These are phyloP conservation scores for Eulemur macaco DNA, from an alignment of 2,113 vertebrate genomes.

Conservation along the genomic window DNA sequence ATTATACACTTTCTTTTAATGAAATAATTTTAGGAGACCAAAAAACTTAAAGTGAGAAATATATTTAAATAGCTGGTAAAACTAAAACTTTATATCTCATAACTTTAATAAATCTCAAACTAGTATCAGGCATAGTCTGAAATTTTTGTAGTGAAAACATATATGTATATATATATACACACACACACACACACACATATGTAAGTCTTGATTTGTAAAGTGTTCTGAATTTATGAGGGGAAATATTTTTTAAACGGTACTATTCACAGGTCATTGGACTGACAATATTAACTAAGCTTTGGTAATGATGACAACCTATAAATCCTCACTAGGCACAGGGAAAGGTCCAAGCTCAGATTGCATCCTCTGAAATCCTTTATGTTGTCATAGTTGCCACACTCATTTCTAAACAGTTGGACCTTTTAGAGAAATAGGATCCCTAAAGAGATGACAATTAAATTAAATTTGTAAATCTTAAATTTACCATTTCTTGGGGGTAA, in stretches of 20 bases:
- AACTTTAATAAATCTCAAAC: conserved; percentile 38
- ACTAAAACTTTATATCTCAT: conserved; percentile 19
- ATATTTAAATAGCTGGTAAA: conserved; percentile 6
- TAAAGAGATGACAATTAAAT: conserved; percentile 20
- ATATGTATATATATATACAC: too few species aligned
- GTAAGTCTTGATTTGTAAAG: conserved; percentile 46
- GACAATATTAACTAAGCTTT: conserved; percentile 33
- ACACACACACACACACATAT: not conserved
- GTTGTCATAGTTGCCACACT: not conserved
- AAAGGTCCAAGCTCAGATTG: conserved; percentile 4
- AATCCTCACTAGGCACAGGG: not conserved
- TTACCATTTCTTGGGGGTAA: not conserved
- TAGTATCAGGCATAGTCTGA: not conserved
- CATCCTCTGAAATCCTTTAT: not conserved
- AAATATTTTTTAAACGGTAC: conserved; percentile 14
- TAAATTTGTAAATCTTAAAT: conserved; percentile 45
- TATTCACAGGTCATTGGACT: conserved; percentile 23
- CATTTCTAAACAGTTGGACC: not conserved
- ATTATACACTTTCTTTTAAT: not conserved
- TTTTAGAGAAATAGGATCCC: not conserved
- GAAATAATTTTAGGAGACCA: conserved; percentile 23
- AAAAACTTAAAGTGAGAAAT: not conserved
- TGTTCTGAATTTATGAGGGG: not conserved
- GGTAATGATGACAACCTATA: not conserved
- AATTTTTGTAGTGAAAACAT: conserved; percentile 8